Evolutionary conservation across 2,888 invertebrate genomes (phyloP).

Genomic region (Cactoblastis cactorum): DNA sequence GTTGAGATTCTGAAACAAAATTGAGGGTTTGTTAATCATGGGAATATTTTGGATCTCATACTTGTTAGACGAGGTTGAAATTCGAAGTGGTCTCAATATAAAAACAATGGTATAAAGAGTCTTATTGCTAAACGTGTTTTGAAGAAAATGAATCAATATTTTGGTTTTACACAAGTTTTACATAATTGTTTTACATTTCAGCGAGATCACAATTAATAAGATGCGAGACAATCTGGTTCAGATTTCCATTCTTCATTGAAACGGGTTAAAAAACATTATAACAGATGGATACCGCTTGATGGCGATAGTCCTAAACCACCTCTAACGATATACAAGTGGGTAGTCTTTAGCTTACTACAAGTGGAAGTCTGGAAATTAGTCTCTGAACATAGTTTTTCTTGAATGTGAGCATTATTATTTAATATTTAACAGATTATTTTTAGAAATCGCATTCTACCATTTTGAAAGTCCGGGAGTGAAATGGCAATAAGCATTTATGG

Average conservation of each 20-base stretch:
- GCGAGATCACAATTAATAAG: not conserved
- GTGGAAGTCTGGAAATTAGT: too few species aligned
- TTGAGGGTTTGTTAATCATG: conserved; percentile 15
- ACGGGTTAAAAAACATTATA: too few species aligned
- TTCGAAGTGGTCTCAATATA: not conserved
- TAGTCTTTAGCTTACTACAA: too few species aligned
- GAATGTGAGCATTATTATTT: not conserved
- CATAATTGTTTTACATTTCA: not conserved
- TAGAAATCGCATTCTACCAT: not conserved
- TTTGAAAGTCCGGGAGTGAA: not conserved
- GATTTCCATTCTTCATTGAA: too few species aligned
- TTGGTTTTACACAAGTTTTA: not conserved
- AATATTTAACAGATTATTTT: not conserved
- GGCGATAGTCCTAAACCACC: too few species aligned
- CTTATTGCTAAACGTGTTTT: not conserved
- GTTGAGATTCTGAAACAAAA: too few species aligned
- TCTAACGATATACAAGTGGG: too few species aligned
- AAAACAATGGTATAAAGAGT: not conserved
- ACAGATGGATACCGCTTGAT: too few species aligned
- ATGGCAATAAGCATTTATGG: not conserved
- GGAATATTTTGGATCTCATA: conserved; percentile 9
- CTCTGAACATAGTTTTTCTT: too few species aligned
- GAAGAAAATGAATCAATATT: not conserved
- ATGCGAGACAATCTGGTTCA: not conserved
- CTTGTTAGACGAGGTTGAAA: conserved; percentile 1